Evolutionary conservation across 2,888 invertebrate species (phyloP).

Genomic region (Melanophora roralis): DNA sequence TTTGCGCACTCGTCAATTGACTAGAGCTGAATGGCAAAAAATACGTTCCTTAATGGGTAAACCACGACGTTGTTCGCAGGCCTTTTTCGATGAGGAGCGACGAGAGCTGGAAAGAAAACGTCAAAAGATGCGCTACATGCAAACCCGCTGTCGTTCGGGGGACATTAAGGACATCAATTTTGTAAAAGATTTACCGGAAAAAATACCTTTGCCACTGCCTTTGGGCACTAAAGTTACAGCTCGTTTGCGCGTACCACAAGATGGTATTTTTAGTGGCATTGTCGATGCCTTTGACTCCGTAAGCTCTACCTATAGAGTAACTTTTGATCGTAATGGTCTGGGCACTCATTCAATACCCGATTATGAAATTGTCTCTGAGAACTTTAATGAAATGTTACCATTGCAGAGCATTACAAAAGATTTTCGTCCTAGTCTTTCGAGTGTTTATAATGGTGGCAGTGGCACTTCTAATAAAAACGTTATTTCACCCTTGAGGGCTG

Average conservation of each 20-base stretch:
- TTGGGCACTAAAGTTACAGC: slow-evolving; percentile 95
- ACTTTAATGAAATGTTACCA: slow-evolving; percentile 92
- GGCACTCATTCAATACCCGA: slow-evolving; percentile 98
- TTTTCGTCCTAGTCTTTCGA: slow-evolving; percentile 82
- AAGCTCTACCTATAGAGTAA: slow-evolving; percentile 95
- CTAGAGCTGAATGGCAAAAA: slow-evolving; percentile 96
- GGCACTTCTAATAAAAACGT: slow-evolving; percentile 77
- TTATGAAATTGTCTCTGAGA: slow-evolving; percentile 96
- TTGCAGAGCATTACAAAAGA: slow-evolving; percentile 89
- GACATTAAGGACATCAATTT: slow-evolving; percentile 83
- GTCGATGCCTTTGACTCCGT: slow-evolving; percentile 97
- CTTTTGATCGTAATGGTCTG: slow-evolving; percentile 93
- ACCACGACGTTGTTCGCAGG: slow-evolving; percentile 94
- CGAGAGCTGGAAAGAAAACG: slow-evolving; percentile 92
- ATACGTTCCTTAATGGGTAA: slow-evolving; percentile 98
- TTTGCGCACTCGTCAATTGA: slow-evolving; percentile 88
- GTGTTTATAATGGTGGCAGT: slow-evolving; percentile 75
- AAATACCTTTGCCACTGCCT: slow-evolving; percentile 95
- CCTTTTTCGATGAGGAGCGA: slow-evolving; percentile 97
- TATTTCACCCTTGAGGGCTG: slow-evolving; percentile 59
- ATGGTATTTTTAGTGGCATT: slow-evolving; percentile 94
- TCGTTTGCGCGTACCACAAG: slow-evolving; percentile 92
- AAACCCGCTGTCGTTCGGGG: slow-evolving; percentile 88
- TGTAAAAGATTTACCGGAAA: slow-evolving; percentile 92
- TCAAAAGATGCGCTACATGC: slow-evolving; percentile 93